A percentile compares a stretch with the other conserved stretches of the same genome.
These are phyloP conservation scores for Nicator chloris DNA, from an alignment of 2,113 vertebrate genomes.

Conservation along the genomic window DNA sequence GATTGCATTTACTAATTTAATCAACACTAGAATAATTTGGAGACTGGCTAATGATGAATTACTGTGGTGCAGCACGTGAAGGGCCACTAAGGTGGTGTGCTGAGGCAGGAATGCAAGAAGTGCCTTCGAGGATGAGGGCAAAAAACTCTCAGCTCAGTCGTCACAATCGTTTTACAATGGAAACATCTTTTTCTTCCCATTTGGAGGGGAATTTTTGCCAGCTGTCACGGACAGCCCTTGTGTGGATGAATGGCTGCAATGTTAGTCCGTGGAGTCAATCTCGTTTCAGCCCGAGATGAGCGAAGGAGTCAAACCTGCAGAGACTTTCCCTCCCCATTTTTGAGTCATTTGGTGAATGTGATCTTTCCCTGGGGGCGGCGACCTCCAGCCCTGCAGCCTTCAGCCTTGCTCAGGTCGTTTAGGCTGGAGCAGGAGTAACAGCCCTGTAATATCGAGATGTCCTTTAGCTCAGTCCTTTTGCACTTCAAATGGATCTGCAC, in stretches of 20 bases:
- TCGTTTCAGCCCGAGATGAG: not conserved
- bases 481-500: not conserved
- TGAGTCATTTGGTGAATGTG: not conserved
- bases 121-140: not conserved
- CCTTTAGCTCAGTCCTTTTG: not conserved
- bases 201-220: not conserved
- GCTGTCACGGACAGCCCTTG: not conserved
- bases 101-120: not conserved
- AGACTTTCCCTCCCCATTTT: not conserved
- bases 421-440: not conserved
- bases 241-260: not conserved
- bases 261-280: not conserved
- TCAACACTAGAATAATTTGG: constrained; percentile 79
- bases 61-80: not conserved
- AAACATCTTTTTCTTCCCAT: not conserved
- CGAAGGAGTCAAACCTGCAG: fast-evolving
- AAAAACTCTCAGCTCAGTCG: not conserved
- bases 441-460: not conserved
- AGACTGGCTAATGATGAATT: constrained; percentile 66
- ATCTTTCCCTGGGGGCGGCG: not conserved
- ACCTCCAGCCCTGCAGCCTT: not conserved
- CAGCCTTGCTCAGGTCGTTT: not conserved
- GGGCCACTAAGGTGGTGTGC: not conserved
- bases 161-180: not conserved
- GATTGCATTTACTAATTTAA: constrained; percentile 92